phyloP scores from a whole-genome alignment of 1,140 invertebrate genomes.

The Drosophila ironensis region DNA sequence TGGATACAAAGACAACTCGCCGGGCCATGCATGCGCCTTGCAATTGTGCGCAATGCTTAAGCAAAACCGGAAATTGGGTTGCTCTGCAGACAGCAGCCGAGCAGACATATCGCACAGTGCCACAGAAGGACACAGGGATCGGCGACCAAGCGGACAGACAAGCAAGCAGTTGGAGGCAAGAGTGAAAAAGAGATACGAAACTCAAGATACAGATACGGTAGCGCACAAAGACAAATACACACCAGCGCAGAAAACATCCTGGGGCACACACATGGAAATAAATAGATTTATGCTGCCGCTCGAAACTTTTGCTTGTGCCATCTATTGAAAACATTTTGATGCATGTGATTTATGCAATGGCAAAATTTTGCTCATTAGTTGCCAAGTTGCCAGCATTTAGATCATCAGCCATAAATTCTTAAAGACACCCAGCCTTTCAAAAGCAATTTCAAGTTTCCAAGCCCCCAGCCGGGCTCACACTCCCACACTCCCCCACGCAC shows the following conservation, averaged over 20 bases:
- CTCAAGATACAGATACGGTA: conserved; percentile 39
- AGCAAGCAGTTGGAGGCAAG: conserved; percentile 30
- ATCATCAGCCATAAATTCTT: conserved; percentile 56
- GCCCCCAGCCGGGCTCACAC: background rate
- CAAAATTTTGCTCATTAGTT: conserved; percentile 74
- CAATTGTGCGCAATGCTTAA: conserved; percentile 75
- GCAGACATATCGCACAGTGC: no score
- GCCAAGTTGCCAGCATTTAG: conserved; percentile 56
- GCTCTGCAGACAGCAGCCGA: conserved; percentile 65
- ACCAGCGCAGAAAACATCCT: conserved; percentile 14
- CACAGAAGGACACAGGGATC: conserved; percentile 13
- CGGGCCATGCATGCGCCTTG: conserved; percentile 32
- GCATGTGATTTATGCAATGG: conserved; percentile 75
- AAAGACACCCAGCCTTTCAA: conserved; percentile 42
- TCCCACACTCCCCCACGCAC: background rate
- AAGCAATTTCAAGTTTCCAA: conserved; percentile 30
- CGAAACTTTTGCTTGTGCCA: conserved; percentile 58
- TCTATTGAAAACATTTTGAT: conserved; percentile 78
- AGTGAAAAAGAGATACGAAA: conserved; percentile 44
- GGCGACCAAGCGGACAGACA: conserved; percentile 34
- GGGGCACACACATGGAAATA: conserved; percentile 28
- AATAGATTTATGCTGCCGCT: conserved; percentile 67
- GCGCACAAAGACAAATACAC: conserved; percentile 1
- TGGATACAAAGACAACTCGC: conserved; percentile 28
- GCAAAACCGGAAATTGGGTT: conserved; percentile 79